Base-by-base conservation (phyloP, 2,113 vertebrate species). In the Perca fluviatilis region DNA sequence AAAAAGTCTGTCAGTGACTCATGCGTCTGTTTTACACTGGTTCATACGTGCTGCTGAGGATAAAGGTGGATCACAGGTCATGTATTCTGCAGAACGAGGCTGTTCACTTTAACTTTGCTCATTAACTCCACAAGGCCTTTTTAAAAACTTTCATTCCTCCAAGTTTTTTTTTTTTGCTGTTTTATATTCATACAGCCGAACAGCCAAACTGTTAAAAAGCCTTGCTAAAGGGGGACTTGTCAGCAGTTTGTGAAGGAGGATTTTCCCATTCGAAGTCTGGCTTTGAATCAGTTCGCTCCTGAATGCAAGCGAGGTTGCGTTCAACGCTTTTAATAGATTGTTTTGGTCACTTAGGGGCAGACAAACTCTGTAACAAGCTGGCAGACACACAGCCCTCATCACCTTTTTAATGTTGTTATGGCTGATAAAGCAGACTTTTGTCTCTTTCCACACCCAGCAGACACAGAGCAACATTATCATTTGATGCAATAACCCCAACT, bases 51-150 rank as follows among this genome's bases (percentile, higher is more conserved):
- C 60, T 8, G 60, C 46, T 23, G 67, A 58, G 73, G 74, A 43
- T 6, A 33, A 10, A 50, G 66, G 67, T 25, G 9, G 53, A 27
- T 10, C 57, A 61, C 54, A 2, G 73, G 78, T 77, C 73, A 54
- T 21, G 1, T 19, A 50, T 19, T 7, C 33, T 21, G 56, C 57
- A 47, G 56, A 63, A 8, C 36, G 15, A 58, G 27, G 50, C 61
- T 25, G 23, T 21, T 73, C 30, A 18, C 18, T 72, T 58, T 53
- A 23, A 43, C 18, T 15, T 54, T 0, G 15, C 50, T 76, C 65
- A 21, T 76, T 82, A 63, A n/a, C 36, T 25, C 3, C 3, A 21
- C 33, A 14, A 6, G 18, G 23, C 51, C 43, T 36, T 56, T 18
- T 5, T 6, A 10, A 18, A 53, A 70, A 50, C 23, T 9, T 73